Evolutionary conservation across 2,113 vertebrate genomes (phyloP), one percentile per base, ranked within the genome.

Genomic region (Neotragus moschatus): DNA sequence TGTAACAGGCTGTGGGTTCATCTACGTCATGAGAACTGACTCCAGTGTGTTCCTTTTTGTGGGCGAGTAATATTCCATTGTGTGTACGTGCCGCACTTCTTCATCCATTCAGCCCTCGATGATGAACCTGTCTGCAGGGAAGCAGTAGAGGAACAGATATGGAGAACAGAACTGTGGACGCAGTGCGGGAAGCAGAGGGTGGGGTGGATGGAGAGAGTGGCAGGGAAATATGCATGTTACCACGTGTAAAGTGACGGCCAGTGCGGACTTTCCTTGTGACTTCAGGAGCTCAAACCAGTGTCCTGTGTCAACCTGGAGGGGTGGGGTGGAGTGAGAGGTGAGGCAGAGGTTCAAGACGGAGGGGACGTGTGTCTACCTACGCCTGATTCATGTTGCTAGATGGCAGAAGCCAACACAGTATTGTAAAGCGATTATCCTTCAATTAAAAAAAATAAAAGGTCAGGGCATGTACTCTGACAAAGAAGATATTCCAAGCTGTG

Each of bases 31-130:
- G 21, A 75, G 11, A 43, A 75, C n/a, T 70, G 66, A 70, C n/a
- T 23, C 66, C 36, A 14, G 43, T 25, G 23, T 75, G 12, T 75
- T 75, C 11, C 70, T 70, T 70, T 70, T 13, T 23, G 21, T 70
- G 66, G n/a, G n/a, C 11, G 0, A 70, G n/a, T 12, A 23, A 43
- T 75, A 75, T 75, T 75, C 23, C 39, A 43, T 43, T 4, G 12
- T 3, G 4, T 75, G 26, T 7, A 26, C 0, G 1, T 43, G 39
- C 39, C 0, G 0, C 1, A 14, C 6, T 75, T 75, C 23, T 14
- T 75, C 43, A 75, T 43, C 39, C 39, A 43, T 75, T 43, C 39
- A 75, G 43, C 70, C 3, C 0, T 43, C 6, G 0, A 75, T 43
- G 39, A 43, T 7, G 23, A 43, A 43, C 12, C 39, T 75, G 39